Conservation (phyloP, 2,113 vertebrate species). For the Bos indicus region DNA sequence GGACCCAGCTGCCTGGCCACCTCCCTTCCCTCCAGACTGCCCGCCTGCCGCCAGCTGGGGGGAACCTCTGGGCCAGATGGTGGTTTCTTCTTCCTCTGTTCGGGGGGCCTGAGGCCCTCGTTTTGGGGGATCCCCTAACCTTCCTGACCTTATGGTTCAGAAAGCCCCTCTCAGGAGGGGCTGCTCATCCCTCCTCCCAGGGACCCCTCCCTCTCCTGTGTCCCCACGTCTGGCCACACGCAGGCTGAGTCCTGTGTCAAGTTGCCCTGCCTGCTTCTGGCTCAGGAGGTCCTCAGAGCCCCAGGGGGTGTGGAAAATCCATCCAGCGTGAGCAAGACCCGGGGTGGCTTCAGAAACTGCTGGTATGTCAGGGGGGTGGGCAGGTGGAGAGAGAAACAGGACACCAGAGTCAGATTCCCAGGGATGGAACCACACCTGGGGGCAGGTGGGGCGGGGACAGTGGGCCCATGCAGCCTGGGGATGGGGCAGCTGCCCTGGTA, state of each 20-base stretch:
- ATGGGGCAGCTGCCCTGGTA: neutral
- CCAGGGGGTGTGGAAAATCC: neutral
- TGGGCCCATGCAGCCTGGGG: fast-evolving
- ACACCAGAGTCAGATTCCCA: neutral
- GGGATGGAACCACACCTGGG: too few species aligned
- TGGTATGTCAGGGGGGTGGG: fast-evolving
- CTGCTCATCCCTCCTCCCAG: neutral
- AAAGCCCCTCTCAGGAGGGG: neutral
- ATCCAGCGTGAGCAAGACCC: fast-evolving
- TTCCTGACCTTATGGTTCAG: neutral
- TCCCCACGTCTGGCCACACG: neutral
- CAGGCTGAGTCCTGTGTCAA: neutral
- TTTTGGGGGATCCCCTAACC: neutral
- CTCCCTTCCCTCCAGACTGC: neutral
- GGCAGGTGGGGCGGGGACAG: neutral
- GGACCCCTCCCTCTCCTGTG: neutral
- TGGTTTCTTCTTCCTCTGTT: neutral
- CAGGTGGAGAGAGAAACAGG: neutral
- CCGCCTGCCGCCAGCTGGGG: neutral
- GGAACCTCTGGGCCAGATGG: neutral
- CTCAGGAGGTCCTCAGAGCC: neutral
- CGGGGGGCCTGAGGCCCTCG: neutral
- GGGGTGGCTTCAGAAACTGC: neutral
- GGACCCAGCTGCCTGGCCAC: neutral
- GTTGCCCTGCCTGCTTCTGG: neutral